Evolutionary conservation across 2,113 vertebrate species (phyloP), one percentile per base, ranked within the genome.

Genomic region (Tragelaphus scriptus): DNA sequence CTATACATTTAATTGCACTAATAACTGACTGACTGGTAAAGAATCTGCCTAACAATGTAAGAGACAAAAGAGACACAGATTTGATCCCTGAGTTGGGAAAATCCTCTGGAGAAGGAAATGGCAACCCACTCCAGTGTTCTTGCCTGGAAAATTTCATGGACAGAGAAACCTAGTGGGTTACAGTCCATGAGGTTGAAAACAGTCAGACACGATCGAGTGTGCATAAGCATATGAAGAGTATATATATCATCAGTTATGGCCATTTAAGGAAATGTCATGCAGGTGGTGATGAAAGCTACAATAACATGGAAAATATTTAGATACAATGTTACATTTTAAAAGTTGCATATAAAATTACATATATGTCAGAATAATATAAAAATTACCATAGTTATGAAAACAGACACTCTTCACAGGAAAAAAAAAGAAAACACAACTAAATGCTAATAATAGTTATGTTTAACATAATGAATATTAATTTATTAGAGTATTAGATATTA

Each of bases 161-260:
- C 36, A 26, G 71, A 44, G 71, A 44, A 77, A 40, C 40, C 23
- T 77, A 26, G 12, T 26, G 40, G 40, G 11, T 12, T 44, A 13
- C 11, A 23, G 68, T 77, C 23, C 71, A 77, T 15, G 12, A 12
- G 12, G 40, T 44, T 0, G 3, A 25, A 77, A 77, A 77, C 44
- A 26, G 12, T 77, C 36, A 26, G 23, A 44, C 6, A 77, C 2
- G 0, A 77, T 11, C 3, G 0, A 77, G 23, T 14, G 11, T 2
- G 0, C 23, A 44, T 44, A 44, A 77, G 23, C 12, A 26, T 77
- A 44, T 40, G 40, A 77, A 44, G 40, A 77, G 6, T 25, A 77
- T 26, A 75, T 14, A 77, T 44, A 44, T 44, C 40, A 77, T 77
- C 71, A 44, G 71, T 14, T 26, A 40, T 51, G 85, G 32, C 12